Evolutionary conservation across 2,888 invertebrate species (phyloP), one percentile per base, ranked within the genome.

Genomic region (Sphaerophoria rueppellii): DNA sequence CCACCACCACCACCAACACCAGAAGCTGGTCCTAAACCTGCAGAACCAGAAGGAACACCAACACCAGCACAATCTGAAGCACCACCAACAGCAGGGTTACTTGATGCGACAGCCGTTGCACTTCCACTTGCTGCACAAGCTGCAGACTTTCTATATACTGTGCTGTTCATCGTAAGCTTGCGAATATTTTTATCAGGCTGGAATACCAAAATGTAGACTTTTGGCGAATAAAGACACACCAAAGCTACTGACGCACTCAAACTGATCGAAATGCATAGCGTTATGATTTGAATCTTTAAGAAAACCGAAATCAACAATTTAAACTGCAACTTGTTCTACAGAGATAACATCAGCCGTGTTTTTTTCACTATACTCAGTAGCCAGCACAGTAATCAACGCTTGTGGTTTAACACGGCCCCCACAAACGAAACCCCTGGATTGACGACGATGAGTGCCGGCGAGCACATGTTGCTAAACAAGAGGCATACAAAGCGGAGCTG

Each of bases 101-200:
- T 65, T 6, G 35, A 75, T n/a, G 67, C 72, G 6, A 37, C 82
- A 24, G 50, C 60, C 11, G 83, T 74, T 14, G 80, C 58, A 37
- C 75, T 83, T 4, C 73, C 77, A 7, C 78, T 74, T 6, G 89
- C 85, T 6, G 87, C 87, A n/a, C 70, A 77, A 0, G 80, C 86
- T 0, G 88, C 90, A 2, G 90, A 90, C 4, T 90, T 89, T 48
- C 89, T 79, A 52, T 91, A 90, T 4, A 90, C 90, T 0, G 90
- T 90, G 71, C 90, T 91, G 50, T 90, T 91, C 90, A 90, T 90
- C 0, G 90, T 90, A 46, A 91, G 75, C 70, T 91, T 90, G 3
- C 96, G 93, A 3, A 95, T 95, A 89, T 96, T 96, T 90, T 96
- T 96, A 90, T 95, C 95, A 0, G 96, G 96, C 90, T 96, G 96